phyloP scores from a whole-genome alignment of 2,888 invertebrate genomes.

The Watsonalla cultraria region DNA sequence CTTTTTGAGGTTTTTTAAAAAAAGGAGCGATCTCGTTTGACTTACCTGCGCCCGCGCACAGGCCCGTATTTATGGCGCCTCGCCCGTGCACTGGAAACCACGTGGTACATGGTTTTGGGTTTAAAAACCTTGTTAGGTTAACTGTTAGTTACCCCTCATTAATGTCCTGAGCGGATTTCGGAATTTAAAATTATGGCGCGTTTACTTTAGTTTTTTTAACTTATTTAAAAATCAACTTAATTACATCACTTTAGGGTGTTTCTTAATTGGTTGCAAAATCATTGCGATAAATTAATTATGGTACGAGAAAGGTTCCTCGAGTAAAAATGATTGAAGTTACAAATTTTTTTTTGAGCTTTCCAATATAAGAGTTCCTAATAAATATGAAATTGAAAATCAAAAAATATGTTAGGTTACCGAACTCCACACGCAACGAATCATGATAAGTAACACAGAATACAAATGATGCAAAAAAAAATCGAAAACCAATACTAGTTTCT shows the following conservation, averaged over 20 bases:
- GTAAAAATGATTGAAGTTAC: not conserved
- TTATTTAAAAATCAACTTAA: not conserved
- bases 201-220: not conserved
- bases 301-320: not conserved
- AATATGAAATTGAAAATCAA: too few species aligned
- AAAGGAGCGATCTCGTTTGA: conserved; percentile 75
- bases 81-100: conserved; percentile 55
- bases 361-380: too few species aligned
- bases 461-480: not conserved
- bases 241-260: not conserved
- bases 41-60: conserved; percentile 75
- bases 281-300: not conserved
- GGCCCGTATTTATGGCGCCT: conserved; percentile 77
- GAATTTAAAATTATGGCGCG: not conserved
- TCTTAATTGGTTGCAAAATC: not conserved
- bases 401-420: too few species aligned
- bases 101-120: conserved; percentile 56
- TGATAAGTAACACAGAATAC: too few species aligned
- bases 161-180: conserved; percentile 32
- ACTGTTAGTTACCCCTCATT: conserved; percentile 67
- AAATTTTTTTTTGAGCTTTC: not conserved
- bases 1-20: conserved; percentile 38
- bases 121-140: conserved; percentile 72
- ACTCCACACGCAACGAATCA: too few species aligned
- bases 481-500: conserved; percentile 9